phyloP scores from a whole-genome alignment of 2,888 invertebrate species.

The Brachylomia viminalis region DNA sequence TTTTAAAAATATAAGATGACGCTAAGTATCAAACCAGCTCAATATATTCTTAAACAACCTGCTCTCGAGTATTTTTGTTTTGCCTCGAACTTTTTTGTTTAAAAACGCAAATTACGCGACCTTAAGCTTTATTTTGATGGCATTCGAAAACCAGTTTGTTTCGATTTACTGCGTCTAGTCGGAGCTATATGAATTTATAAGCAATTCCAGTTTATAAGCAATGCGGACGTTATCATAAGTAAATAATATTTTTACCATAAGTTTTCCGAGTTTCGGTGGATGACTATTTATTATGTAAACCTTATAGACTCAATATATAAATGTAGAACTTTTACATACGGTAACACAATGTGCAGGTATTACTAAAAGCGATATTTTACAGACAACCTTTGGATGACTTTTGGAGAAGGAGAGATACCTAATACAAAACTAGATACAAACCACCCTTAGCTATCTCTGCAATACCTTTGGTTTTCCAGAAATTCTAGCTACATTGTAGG shows the following conservation, averaged over 20 bases:
- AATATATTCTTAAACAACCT: constrained; percentile 34
- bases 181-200: constrained; percentile 39
- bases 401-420: too few relatives aligned
- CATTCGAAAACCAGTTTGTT: constrained; percentile 55
- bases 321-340: too few relatives aligned
- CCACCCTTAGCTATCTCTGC: too few relatives aligned
- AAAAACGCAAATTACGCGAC: constrained; percentile 42
- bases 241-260: not conserved
- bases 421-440: too few relatives aligned
- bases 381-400: too few relatives aligned
- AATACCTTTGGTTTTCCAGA: too few relatives aligned
- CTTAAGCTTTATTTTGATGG: constrained; percentile 43
- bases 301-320: too few relatives aligned
- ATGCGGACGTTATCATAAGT: constrained; percentile 15
- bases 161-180: constrained; percentile 23
- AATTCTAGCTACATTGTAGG: too few relatives aligned
- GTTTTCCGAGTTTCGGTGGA: not conserved
- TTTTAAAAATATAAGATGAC: constrained; percentile 30
- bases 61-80: constrained; percentile 34
- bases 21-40: constrained; percentile 15
- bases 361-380: too few relatives aligned
- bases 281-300: not conserved
- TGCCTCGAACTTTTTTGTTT: constrained; percentile 21
- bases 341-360: too few relatives aligned
- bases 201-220: constrained; percentile 22